Base-by-base conservation (phyloP, 2,113 vertebrate species). In the Rhinichthys klamathensis region DNA sequence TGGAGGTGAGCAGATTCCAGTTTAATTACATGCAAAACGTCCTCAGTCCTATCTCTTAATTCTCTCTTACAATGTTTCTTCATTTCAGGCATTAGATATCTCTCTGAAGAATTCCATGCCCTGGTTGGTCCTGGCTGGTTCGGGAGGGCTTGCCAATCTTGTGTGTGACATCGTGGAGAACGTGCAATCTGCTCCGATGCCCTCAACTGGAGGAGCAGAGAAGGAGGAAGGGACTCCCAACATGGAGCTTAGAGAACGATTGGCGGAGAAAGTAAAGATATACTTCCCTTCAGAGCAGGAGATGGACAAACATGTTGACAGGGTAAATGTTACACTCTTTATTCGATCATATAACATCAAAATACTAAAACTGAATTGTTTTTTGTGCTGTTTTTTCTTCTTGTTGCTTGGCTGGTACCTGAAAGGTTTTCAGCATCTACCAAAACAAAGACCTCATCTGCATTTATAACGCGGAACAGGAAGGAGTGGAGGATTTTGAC, bases 401-500 rank as follows among this genome's bases (percentile, higher is more conserved):
- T 69, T 69, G 30, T 18, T 69, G 16, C 1, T 69, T 67, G 6
- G 15, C 60, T 27, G 7, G 12, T 27, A 69, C 16, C 21, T n/a
- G 4, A 12, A 86, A 97, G 96, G 91, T 93, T 78, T 89, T 96
- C 84, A 93, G 93, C 60, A 96, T 97, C 88, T 95, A 96, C 92
- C 93, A 94, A 65, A 95, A 93, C 86, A 94, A 92, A 88, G 94
- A 95, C 41, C 84, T 97, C 51, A 95, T 98, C 74, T 96, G 95
- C 0, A 87, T 97, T 80, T 96, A 96, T 82, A 92, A 96, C 0
- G 93, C 91, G 77, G 92, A 96, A 4, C 94, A 96, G n/a, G 97
- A 97, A 0, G 95, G 94, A 5, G 90, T 95, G 0, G 95, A 97
- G 69, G 96, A 97, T 41, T 97, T 98, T 83, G 97, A 98, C 78